Evolutionary conservation across 2,888 invertebrate genomes (phyloP), one percentile per base, ranked within the genome.

Genomic region (Ditylenchus weischeri): DNA sequence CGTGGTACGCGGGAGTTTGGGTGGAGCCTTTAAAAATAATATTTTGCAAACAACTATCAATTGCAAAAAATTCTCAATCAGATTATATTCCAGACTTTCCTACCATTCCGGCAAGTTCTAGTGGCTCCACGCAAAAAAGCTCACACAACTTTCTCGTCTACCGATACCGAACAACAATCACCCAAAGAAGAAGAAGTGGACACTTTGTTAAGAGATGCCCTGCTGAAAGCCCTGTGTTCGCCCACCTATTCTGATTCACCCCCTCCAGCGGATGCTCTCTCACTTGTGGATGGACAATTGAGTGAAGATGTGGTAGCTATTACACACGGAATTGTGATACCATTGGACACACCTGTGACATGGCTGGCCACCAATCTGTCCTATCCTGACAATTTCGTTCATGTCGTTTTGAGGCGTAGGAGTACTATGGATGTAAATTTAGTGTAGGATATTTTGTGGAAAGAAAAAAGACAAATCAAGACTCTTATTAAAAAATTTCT

Each of bases 281-380:
- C 65, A 49, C 62, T 54, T 35, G 36, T 65, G 23, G 36, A 38
- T n/a, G 47, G 49, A 18, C 38, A 49, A 47, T 48, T 63, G 51
- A 29, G 29, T 35, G 43, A 35, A 13, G 50, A 43, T 21, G 19
- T 54, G 57, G 48, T 57, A 48, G 51, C 59, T 59, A 87, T 90
- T 78, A 91, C 91, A 36, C 96, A 98, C 85, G 96, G 96, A 29
- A 89, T 96, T 78, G 87, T 88, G 75, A 88, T 92, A 65, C 91
- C 94, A 3, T 81, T 88, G 71, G 91, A 93, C 72, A 91, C 93
- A 13, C 93, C 95, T 15, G 84, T 96, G 13, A 91, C 93, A 81
- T 98, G 96, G 95, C 88, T 98, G 85, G 92, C 93, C 29, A 93
- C 95, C 86, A 95, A 96, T 85, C 86, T 98, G 81, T 93, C 94